phyloP scores from a whole-genome alignment of 2,113 vertebrate genomes.

The Oryzias curvinotus region DNA sequence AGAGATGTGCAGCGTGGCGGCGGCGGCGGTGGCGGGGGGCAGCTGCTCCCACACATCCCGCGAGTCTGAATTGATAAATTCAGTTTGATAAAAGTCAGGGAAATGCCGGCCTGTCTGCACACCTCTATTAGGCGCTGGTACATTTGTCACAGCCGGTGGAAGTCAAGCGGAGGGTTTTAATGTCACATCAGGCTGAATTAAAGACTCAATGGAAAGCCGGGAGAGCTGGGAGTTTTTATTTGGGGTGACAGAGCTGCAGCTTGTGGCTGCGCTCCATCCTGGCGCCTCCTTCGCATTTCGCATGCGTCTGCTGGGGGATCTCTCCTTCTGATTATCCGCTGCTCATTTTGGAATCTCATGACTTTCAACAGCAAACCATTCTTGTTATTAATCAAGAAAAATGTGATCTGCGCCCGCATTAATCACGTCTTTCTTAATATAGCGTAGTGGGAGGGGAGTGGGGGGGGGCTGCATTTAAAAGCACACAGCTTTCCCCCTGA shows the following conservation, averaged over 20 bases:
- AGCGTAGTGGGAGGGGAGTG: conserved; percentile 62
- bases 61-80: conserved; percentile 69
- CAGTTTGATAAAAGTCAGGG: conserved; percentile 75
- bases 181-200: conserved; percentile 72
- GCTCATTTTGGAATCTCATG: conserved; percentile 53
- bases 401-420: conserved; percentile 67
- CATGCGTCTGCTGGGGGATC: conserved; percentile 60
- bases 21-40: no score
- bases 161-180: conserved; percentile 77
- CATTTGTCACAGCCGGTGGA: conserved; percentile 71
- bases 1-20: no score
- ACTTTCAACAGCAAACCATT: conserved; percentile 56
- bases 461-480: conserved; percentile 62
- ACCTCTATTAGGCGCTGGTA: conserved; percentile 73
- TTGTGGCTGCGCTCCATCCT: conserved; percentile 48
- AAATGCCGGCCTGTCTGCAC: conserved; percentile 79
- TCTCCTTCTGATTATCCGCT: conserved; percentile 51
- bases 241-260: conserved; percentile 56
- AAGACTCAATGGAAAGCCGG: conserved; percentile 68
- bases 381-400: conserved; percentile 63
- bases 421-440: conserved; percentile 64
- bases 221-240: conserved; percentile 67
- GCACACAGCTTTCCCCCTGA: conserved; percentile 59
- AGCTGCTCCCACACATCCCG: conserved; percentile 19
- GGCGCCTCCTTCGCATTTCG: conserved; percentile 59